Percentiles rank a stretch among this genome's conserved stretches.
Evolutionary conservation across 1,140 invertebrate species (phyloP).

Genomic region (Diplogasteroides magnus): DNA sequence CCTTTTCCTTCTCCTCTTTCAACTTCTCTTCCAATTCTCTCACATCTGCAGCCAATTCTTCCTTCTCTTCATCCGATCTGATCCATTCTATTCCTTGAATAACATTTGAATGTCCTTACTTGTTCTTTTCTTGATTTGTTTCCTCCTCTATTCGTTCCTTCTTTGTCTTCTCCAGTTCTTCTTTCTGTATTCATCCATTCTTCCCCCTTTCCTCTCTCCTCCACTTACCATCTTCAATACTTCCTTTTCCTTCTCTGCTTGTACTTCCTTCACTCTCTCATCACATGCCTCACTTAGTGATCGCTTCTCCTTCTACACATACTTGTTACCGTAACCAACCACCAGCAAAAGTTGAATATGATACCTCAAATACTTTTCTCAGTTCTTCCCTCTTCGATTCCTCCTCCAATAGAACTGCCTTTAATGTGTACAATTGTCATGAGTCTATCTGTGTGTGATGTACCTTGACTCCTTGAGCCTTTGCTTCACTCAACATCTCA

Average conservation of each 20-base stretch:
- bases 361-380: constrained; percentile 9
- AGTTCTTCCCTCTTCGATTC: constrained; percentile 33
- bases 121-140: not conserved
- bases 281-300: constrained; percentile 12
- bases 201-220: not conserved
- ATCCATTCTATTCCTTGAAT: constrained; percentile 9
- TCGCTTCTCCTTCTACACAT: constrained; percentile 12
- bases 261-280: not conserved
- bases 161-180: constrained; percentile 7
- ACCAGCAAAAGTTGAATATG: too few species aligned
- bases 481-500: constrained; percentile 48
- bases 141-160: constrained; percentile 15
- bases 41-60: constrained; percentile 14
- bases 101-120: not conserved
- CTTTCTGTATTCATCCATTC: constrained; percentile 3
- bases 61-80: constrained; percentile 8
- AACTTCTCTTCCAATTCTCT: constrained; percentile 14
- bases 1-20: not conserved
- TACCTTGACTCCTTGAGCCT: constrained; percentile 50
- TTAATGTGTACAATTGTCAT: constrained; percentile 24
- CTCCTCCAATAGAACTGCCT: constrained; percentile 45
- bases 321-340: too few species aligned
- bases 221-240: not conserved
- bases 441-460: too few species aligned
- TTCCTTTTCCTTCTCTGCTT: constrained; percentile 11